Evolutionary conservation across 2,797 vertebrate genomes (phyloP).

Genomic region (Hypotaenidia okinawae): DNA sequence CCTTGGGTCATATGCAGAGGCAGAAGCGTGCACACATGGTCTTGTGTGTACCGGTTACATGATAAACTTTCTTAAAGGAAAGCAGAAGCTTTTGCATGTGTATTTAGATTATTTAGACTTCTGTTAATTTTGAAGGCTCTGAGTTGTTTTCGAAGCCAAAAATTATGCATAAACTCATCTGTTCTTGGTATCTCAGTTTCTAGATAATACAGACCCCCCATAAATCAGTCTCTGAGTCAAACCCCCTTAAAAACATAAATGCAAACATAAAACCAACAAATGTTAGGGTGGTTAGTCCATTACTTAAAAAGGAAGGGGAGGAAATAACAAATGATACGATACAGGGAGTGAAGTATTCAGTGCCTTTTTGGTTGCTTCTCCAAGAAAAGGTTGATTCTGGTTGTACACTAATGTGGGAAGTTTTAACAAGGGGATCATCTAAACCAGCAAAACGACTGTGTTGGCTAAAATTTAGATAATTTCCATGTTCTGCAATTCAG

Average conservation of each 20-base stretch:
- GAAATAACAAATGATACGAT: slow-evolving; percentile 38
- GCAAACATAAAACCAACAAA: neutral
- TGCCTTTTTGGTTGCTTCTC: slow-evolving; percentile 54
- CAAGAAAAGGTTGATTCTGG: neutral
- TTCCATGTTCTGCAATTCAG: slow-evolving; percentile 53
- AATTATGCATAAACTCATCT: neutral
- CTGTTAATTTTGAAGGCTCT: slow-evolving; percentile 10
- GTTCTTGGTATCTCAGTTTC: neutral
- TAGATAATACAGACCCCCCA: slow-evolving; percentile 4
- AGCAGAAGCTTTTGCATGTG: neutral
- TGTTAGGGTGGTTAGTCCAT: neutral
- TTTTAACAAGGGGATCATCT: slow-evolving; percentile 60
- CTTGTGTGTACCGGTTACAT: neutral
- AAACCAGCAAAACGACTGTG: slow-evolving; percentile 16
- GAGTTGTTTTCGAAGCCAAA: slow-evolving; percentile 19
- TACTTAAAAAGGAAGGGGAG: slow-evolving; percentile 39
- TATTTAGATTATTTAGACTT: slow-evolving; percentile 23
- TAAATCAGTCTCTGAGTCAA: slow-evolving; percentile 43
- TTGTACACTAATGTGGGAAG: neutral
- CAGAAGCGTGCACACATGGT: neutral
- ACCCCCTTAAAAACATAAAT: slow-evolving; percentile 24
- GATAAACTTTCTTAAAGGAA: neutral
- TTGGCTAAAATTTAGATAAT: slow-evolving; percentile 48
- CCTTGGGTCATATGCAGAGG: neutral
- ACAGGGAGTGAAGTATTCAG: neutral